A percentile compares a stretch with the other conserved stretches of the same genome.
Conservation (phyloP, 2,113 vertebrate species). For the Oceanites oceanicus region DNA sequence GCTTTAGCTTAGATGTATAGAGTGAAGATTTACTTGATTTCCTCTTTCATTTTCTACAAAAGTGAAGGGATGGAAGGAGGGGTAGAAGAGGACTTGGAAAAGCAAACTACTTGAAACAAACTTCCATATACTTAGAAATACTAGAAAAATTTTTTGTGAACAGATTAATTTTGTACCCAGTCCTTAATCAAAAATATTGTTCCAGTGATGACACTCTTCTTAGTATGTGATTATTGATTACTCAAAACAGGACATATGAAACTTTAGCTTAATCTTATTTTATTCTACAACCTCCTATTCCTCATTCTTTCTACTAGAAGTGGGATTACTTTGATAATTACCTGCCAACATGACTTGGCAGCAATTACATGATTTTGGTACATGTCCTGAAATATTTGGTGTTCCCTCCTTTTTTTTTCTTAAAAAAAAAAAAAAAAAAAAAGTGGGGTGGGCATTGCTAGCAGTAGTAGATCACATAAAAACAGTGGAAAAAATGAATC, state of each 20-base stretch:
- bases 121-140: neutral
- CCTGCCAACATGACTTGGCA: neutral
- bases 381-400: neutral
- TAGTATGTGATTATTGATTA: neutral
- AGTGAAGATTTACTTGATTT: neutral
- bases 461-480: neutral
- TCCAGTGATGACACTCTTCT: neutral
- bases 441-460: neutral
- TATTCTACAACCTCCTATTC: neutral
- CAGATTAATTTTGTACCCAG: neutral
- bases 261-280: neutral
- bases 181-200: neutral
- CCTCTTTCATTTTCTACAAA: neutral
- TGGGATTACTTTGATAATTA: neutral
- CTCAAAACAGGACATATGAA: neutral
- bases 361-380: neutral
- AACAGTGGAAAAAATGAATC: slow-evolving; percentile 5
- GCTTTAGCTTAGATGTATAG: neutral
- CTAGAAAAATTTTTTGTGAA: neutral
- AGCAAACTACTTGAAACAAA: neutral
- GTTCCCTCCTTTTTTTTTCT: neutral
- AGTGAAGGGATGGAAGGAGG: neutral
- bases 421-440: too few species aligned
- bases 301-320: neutral
- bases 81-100: neutral